Base-by-base conservation (phyloP, 2,797 vertebrate species). In the Sebastes hopkinsi region DNA sequence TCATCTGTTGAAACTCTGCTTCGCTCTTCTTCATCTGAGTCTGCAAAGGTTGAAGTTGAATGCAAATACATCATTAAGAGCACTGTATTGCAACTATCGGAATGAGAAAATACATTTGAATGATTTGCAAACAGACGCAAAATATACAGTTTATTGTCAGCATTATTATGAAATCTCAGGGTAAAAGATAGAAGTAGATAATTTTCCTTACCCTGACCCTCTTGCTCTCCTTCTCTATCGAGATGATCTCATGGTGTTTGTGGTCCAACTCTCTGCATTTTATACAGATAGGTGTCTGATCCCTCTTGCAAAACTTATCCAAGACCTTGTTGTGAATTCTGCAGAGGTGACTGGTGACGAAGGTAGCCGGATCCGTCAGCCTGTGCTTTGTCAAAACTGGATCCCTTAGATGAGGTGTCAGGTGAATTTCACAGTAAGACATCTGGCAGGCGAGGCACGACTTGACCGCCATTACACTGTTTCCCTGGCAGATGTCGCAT, bases 381-480 rank as follows among this genome's bases (percentile, higher is more conserved):
- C 54, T 67, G 89, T 92, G 91, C 36, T 25, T 79, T 9, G 58
- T 83, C 66, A 90, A n/a, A 11, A 58, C 32, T 1, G 59, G 16
- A 18, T 85, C 81, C n/a, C 65, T 77, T 6, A 80, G 81, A 22
- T 92, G 87, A 14, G 87, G 82, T 0, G 7, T 29, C 58, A 88
- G 68, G 72, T 89, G 89, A n/a, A 1, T 12, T 9, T 77, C 18
- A 29, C 90, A 90, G 84, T 89, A 93, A 0, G 87, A 89, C 42
- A 14, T 4, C 54, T 65, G 72, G 56, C 88, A 92, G 12, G 77
- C 38, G 22, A 86, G 38, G 58, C 89, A 93, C 5, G 87, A 92
- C 87, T 80, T 89, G 7, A 81, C 67, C 1, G 89, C 87, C 2
- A 1, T 14, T 8, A 2, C 3, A 3, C 20, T 30, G 22, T 5